Percentiles rank a stretch among this genome's conserved stretches.
phyloP scores from a whole-genome alignment of 2,888 invertebrate species.

The Tetranychus truncatus region DNA sequence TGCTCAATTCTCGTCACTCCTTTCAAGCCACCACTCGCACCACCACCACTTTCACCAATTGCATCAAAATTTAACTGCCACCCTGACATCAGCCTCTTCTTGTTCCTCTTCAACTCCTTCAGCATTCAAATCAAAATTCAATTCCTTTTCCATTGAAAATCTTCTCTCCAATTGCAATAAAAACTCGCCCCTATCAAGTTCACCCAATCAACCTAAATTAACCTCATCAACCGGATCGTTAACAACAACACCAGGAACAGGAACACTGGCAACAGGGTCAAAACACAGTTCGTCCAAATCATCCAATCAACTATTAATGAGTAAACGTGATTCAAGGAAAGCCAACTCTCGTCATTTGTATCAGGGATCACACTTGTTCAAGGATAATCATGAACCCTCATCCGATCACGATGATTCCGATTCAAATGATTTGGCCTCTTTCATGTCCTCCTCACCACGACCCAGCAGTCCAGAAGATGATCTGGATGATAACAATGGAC shows the following conservation, averaged over 20 bases:
- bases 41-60: not conserved
- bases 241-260: constrained; percentile 9
- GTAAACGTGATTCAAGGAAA: constrained; percentile 16
- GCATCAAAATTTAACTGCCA: not conserved
- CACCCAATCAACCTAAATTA: not conserved
- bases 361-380: not conserved
- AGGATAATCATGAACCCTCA: not conserved
- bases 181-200: not conserved
- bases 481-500: not conserved
- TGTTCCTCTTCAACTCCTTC: not conserved
- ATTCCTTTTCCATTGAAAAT: constrained; percentile 24
- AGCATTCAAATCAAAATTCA: constrained; percentile 15
- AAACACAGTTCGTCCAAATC: not conserved
- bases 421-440: constrained; percentile 8
- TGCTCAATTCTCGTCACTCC: not conserved
- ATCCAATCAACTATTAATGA: constrained; percentile 13
- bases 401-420: constrained; percentile 16
- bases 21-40: not conserved
- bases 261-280: not conserved
- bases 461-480: constrained; percentile 21
- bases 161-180: constrained; percentile 19
- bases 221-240: not conserved
- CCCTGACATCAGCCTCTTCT: not conserved
- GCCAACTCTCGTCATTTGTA: constrained; percentile 7
- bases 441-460: constrained; percentile 13